phyloP scores from a whole-genome alignment of 1,140 invertebrate genomes.

The Drosophila saltans region DNA sequence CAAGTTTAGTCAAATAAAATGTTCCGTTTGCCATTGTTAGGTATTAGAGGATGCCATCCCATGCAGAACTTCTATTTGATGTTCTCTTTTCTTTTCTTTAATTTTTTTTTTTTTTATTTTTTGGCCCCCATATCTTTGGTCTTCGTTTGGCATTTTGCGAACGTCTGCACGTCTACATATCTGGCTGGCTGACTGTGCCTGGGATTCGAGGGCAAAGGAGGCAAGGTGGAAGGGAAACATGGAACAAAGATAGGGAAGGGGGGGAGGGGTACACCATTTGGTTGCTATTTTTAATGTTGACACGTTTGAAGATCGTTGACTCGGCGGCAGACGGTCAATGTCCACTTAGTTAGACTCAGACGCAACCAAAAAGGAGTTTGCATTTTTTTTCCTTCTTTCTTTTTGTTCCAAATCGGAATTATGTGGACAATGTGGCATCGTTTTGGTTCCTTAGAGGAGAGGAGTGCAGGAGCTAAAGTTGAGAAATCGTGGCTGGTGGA shows the following conservation, averaged over 20 bases:
- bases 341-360: constrained; percentile 59
- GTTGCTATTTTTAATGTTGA: constrained; percentile 80
- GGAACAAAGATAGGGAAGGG: neutral
- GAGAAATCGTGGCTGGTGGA: constrained; percentile 37
- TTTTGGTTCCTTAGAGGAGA: constrained; percentile 25
- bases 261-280: constrained; percentile 51
- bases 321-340: constrained; percentile 78
- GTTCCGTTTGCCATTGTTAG: neutral
- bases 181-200: constrained; percentile 45
- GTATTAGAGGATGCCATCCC: constrained; percentile 8
- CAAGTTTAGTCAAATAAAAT: neutral
- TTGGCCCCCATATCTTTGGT: constrained; percentile 56
- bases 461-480: constrained; percentile 10
- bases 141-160: constrained; percentile 74
- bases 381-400: constrained; percentile 4
- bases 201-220: neutral
- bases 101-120: constrained; percentile 28
- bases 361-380: constrained; percentile 28
- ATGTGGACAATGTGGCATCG: constrained; percentile 56
- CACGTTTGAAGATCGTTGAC: constrained; percentile 80
- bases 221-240: neutral
- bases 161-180: constrained; percentile 77
- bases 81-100: constrained; percentile 21
- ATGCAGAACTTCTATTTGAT: constrained; percentile 22
- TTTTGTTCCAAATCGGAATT: constrained; percentile 58